Percentiles rank a stretch among this genome's conserved stretches.
Evolutionary conservation across 2,888 invertebrate genomes (phyloP).

Genomic region (Brachypterus glaber): DNA sequence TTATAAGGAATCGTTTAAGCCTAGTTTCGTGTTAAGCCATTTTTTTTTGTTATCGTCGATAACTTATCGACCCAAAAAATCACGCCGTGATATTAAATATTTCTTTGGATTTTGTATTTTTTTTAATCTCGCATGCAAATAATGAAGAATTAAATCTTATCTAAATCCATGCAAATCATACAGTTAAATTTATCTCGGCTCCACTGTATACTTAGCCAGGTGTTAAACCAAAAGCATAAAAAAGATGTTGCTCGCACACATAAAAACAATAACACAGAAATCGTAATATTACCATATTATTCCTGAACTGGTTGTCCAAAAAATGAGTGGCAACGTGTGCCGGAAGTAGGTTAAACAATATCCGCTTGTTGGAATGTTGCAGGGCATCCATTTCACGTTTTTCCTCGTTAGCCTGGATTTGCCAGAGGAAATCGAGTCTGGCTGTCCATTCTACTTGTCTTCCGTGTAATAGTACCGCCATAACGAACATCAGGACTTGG

Average conservation of each 20-base stretch:
- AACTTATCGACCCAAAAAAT: too few species aligned
- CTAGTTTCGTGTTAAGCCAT: too few species aligned
- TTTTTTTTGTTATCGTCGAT: too few species aligned
- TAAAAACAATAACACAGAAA: slow-evolving; percentile 10
- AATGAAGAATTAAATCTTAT: too few species aligned
- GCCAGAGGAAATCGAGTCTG: slow-evolving; percentile 72
- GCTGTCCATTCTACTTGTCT: slow-evolving; percentile 87
- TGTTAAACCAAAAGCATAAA: slow-evolving; percentile 16
- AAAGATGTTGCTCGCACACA: slow-evolving; percentile 31
- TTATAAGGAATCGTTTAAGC: too few species aligned
- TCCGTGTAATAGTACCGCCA: slow-evolving; percentile 76
- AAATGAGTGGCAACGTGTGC: slow-evolving; percentile 90
- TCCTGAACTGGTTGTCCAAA: slow-evolving; percentile 79
- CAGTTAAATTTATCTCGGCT: too few species aligned
- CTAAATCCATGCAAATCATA: too few species aligned
- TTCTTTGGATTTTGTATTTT: too few species aligned
- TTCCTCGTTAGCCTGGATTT: slow-evolving; percentile 80
- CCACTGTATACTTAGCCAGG: too few species aligned
- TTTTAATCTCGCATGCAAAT: too few species aligned
- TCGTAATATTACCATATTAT: slow-evolving; percentile 60
- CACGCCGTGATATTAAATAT: too few species aligned
- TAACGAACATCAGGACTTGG: slow-evolving; percentile 70
- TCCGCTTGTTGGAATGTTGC: slow-evolving; percentile 79
- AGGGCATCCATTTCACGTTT: slow-evolving; percentile 89
- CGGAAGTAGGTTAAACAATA: slow-evolving; percentile 81